Conservation (phyloP, 2,888 invertebrate species). For the Cheilosia grossa region DNA sequence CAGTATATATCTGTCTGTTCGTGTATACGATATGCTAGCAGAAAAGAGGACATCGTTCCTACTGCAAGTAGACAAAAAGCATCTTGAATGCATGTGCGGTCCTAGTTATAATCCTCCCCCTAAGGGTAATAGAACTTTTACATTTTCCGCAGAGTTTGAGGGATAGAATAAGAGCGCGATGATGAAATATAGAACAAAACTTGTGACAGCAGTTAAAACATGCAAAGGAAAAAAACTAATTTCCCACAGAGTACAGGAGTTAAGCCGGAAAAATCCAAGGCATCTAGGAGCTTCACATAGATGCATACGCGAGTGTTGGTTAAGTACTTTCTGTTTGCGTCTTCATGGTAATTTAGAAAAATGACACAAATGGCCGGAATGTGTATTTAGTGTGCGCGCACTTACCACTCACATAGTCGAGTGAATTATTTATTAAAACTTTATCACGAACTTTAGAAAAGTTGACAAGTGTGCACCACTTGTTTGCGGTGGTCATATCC, state of each 20-base stretch:
- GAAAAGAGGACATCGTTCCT: slow-evolving; percentile 57
- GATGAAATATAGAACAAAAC: slow-evolving; percentile 61
- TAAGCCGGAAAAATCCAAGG: background rate
- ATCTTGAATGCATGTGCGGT: slow-evolving; percentile 27
- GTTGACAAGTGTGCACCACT: slow-evolving; percentile 8
- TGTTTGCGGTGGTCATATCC: slow-evolving; percentile 8
- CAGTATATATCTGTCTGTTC: slow-evolving; percentile 4
- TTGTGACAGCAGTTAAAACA: slow-evolving; percentile 51
- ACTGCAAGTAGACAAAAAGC: slow-evolving; percentile 15
- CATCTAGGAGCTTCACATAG: background rate
- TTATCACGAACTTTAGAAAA: slow-evolving; percentile 12
- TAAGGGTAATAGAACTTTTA: slow-evolving; percentile 53
- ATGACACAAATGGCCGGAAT: slow-evolving; percentile 45
- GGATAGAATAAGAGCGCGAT: slow-evolving; percentile 49
- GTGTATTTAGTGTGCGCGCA: background rate
- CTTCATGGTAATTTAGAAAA: slow-evolving; percentile 38
- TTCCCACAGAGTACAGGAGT: slow-evolving; percentile 1
- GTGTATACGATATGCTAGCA: slow-evolving; percentile 6
- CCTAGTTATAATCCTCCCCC: slow-evolving; percentile 20
- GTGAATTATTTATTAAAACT: slow-evolving; percentile 36
- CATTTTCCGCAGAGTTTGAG: slow-evolving; percentile 50
- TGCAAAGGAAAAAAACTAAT: slow-evolving; percentile 14
- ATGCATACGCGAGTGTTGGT: slow-evolving; percentile 27
- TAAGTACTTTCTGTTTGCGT: slow-evolving; percentile 34
- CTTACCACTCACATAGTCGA: slow-evolving; percentile 9